Evolutionary conservation across 2,113 vertebrate genomes (phyloP).

Genomic region (Dipodomys stephensi): DNA sequence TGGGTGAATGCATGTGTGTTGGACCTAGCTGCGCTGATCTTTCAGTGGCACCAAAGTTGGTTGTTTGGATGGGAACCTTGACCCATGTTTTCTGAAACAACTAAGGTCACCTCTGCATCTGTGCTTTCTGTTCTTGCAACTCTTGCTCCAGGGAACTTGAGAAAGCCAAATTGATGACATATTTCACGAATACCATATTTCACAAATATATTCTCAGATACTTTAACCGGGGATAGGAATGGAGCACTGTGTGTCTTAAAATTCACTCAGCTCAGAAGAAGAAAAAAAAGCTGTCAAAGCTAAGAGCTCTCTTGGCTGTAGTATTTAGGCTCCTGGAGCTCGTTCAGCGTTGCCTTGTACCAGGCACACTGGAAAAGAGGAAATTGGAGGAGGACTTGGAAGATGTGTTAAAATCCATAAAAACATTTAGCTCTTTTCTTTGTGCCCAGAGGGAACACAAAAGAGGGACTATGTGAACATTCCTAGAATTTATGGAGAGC

Average conservation of each 20-base stretch:
- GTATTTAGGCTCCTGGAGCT: neutral
- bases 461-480: neutral
- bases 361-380: neutral
- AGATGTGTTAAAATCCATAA: neutral
- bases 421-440: neutral
- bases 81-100: neutral
- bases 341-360: neutral
- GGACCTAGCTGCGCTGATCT: neutral
- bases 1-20: neutral
- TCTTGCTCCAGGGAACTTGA: neutral
- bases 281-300: neutral
- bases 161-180: neutral
- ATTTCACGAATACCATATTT: neutral
- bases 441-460: neutral
- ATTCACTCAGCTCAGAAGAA: constrained; percentile 19
- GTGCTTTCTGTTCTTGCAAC: neutral
- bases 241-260: constrained; percentile 10
- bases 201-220: neutral
- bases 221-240: neutral
- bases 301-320: constrained; percentile 4
- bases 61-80: neutral
- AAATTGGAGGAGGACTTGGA: neutral
- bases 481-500: neutral
- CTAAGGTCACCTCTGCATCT: neutral
- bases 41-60: neutral